These are phyloP conservation scores for Poecilia latipinna DNA, from an alignment of 2,113 vertebrate genomes.

Conservation along the genomic window DNA sequence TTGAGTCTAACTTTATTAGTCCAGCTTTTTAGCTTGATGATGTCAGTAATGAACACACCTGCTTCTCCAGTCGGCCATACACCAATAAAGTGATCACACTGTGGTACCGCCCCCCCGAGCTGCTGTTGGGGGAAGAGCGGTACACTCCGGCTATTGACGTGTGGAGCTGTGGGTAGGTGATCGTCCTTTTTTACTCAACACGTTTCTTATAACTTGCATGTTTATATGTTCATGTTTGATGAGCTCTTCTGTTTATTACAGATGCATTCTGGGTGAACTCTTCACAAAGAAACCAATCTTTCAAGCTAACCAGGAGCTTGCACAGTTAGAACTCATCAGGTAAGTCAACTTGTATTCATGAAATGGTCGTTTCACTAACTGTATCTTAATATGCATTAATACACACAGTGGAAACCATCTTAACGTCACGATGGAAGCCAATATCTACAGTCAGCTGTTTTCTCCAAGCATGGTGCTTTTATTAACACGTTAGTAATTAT, in stretches of 20 bases:
- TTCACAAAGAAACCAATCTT: constrained; percentile 99
- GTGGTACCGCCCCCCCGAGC: constrained; percentile 97
- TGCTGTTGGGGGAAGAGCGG: constrained; percentile 94
- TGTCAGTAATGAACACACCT: background rate
- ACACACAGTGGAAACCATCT: too few relatives aligned
- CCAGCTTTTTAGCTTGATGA: background rate
- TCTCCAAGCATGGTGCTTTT: too few relatives aligned
- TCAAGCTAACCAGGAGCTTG: constrained; percentile 98
- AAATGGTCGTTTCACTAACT: too few relatives aligned
- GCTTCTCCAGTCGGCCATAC: constrained; percentile 89
- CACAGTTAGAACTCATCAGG: constrained; percentile 99
- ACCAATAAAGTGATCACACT: constrained; percentile 99
- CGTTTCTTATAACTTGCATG: background rate
- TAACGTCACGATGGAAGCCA: too few relatives aligned
- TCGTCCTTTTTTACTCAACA: background rate
- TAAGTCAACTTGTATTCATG: constrained; percentile 54
- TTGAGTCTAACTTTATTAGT: background rate
- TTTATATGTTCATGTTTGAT: background rate
- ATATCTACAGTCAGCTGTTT: too few relatives aligned
- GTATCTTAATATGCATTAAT: too few relatives aligned
- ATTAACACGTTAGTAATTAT: too few relatives aligned
- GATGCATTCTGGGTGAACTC: constrained; percentile 97
- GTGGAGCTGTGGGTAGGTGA: constrained; percentile 96
- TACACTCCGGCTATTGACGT: constrained; percentile 98
- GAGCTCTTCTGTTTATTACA: constrained; percentile 64